These are phyloP conservation scores for Siniperca undulata DNA, from an alignment of 2,797 vertebrate genomes.

Conservation along the genomic window DNA sequence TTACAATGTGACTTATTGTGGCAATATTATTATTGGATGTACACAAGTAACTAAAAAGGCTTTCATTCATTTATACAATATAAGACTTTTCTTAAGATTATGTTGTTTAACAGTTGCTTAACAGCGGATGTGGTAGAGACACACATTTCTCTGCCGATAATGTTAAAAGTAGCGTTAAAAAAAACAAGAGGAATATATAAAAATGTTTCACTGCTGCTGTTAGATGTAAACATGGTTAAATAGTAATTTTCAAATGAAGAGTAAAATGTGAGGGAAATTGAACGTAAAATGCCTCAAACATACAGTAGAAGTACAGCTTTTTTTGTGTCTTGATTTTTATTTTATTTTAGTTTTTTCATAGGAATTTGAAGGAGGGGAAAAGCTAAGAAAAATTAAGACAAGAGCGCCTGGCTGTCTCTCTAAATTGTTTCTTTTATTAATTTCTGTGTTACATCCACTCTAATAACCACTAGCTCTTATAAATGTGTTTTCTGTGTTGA, in stretches of 20 bases:
- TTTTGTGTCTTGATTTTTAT: background rate
- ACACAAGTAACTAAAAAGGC: background rate
- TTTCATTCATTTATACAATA: background rate
- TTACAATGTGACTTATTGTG: background rate
- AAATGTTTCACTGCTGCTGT: background rate
- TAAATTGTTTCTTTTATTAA: background rate
- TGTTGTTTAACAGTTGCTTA: background rate
- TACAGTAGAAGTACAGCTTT: background rate
- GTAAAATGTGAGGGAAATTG: background rate
- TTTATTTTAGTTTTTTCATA: no score
- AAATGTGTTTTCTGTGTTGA: background rate
- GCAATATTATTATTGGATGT: background rate
- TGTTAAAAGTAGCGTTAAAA: background rate
- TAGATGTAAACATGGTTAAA: background rate
- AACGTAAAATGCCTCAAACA: background rate
- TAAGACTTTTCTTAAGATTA: background rate
- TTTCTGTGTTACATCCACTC: background rate
- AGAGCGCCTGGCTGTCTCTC: background rate
- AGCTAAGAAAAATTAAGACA: background rate
- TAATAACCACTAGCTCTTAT: background rate
- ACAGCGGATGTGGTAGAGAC: background rate
- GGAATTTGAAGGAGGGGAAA: constrained; percentile 4
- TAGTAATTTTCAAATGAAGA: background rate
- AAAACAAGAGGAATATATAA: background rate
- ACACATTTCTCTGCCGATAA: background rate